phyloP scores from a whole-genome alignment of 2,888 invertebrate genomes.

The Caenorhabditis afra region DNA sequence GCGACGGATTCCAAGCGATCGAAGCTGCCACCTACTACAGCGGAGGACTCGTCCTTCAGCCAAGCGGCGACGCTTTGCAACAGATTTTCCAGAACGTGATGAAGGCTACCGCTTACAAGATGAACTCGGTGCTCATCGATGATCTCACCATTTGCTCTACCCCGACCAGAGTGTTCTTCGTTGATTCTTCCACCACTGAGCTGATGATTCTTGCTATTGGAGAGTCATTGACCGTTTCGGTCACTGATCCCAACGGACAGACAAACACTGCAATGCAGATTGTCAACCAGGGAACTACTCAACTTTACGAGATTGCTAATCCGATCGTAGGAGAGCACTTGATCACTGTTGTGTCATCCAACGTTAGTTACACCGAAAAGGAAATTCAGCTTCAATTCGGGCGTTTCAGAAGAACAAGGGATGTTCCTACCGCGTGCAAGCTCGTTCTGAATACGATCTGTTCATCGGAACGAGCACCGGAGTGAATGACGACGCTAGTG shows the following conservation, averaged over 20 bases:
- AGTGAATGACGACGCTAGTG: constrained; percentile 61
- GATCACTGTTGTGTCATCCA: constrained; percentile 51
- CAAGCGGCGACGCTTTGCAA: constrained; percentile 18
- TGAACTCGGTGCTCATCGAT: constrained; percentile 67
- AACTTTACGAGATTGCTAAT: constrained; percentile 52
- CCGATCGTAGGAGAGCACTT: constrained; percentile 67
- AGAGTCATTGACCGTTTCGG: constrained; percentile 57
- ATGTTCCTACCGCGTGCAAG: constrained; percentile 71
- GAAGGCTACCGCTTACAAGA: constrained; percentile 64
- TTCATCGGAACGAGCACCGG: constrained; percentile 65
- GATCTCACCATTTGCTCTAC: constrained; percentile 55
- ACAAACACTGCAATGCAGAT: constrained; percentile 36
- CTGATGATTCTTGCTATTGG: constrained; percentile 71
- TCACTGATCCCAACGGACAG: constrained; percentile 70
- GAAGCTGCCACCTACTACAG: constrained; percentile 62
- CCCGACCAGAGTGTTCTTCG: constrained; percentile 66
- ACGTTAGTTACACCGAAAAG: neutral
- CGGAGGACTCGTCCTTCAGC: constrained; percentile 64
- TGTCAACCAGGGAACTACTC: constrained; percentile 39
- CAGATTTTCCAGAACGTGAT: constrained; percentile 61
- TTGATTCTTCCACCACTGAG: constrained; percentile 66
- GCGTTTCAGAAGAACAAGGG: constrained; percentile 46
- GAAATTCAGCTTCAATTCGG: neutral
- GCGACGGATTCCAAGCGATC: constrained; percentile 64
- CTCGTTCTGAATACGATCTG: constrained; percentile 71